These are phyloP conservation scores for Drosophila mercatorum DNA, from an alignment of 2,888 invertebrate genomes.

Conservation along the genomic window DNA sequence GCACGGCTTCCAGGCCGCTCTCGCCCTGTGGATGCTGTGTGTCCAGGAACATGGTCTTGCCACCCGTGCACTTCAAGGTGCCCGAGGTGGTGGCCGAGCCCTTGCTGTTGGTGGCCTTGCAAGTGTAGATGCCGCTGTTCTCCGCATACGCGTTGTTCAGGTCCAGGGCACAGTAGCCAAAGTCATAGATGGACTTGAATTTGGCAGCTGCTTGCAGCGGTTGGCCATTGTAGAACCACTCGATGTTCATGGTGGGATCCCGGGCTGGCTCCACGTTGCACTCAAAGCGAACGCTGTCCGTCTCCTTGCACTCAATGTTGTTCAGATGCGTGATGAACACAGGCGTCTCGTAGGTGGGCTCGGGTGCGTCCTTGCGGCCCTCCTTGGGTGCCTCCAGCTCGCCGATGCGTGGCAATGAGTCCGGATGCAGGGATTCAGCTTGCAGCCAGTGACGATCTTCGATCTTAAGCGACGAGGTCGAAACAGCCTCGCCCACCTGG, in stretches of 20 bases:
- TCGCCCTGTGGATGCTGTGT: slow-evolving; percentile 98
- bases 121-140: slow-evolving; percentile 96
- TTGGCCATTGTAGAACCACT: slow-evolving; percentile 98
- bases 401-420: slow-evolving; percentile 93
- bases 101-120: slow-evolving; percentile 94
- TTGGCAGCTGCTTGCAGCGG: slow-evolving; percentile 94
- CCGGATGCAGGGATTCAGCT: slow-evolving; percentile 94
- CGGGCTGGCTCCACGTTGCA: slow-evolving; percentile 96
- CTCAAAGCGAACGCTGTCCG: slow-evolving; percentile 95
- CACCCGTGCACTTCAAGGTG: slow-evolving; percentile 92
- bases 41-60: slow-evolving; percentile 92
- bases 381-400: slow-evolving; percentile 92
- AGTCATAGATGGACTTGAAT: slow-evolving; percentile 96
- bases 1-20: slow-evolving; percentile 94
- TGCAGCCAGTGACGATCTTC: slow-evolving; percentile 95
- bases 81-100: slow-evolving; percentile 96
- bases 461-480: slow-evolving; percentile 95
- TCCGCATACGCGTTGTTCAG: slow-evolving; percentile 94
- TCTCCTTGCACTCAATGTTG: slow-evolving; percentile 94
- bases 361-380: slow-evolving; percentile 88
- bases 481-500: slow-evolving; percentile 96
- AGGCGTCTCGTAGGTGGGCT: slow-evolving; percentile 92
- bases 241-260: slow-evolving; percentile 95
- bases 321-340: slow-evolving; percentile 96
- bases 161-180: slow-evolving; percentile 97